A percentile compares a stretch with the other conserved stretches of the same genome.
Conservation (phyloP, 2,113 vertebrate genomes). For the Fulica atra region DNA sequence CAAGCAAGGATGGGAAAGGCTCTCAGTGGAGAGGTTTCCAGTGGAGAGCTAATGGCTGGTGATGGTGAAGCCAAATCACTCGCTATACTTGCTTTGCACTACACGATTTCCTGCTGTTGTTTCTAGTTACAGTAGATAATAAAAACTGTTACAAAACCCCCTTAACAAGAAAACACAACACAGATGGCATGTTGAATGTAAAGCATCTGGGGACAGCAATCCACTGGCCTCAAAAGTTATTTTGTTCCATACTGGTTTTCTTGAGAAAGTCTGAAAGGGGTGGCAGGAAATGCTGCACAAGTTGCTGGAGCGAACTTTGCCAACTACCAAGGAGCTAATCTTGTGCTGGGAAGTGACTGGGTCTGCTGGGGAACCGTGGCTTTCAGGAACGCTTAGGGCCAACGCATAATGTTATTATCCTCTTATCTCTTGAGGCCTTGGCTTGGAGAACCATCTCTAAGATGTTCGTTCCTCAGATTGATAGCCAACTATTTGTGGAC, state of each 20-base stretch:
- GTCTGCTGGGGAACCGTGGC: background rate
- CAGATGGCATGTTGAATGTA: conserved; percentile 67
- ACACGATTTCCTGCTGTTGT: conserved; percentile 69
- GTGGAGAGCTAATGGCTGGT: conserved; percentile 57
- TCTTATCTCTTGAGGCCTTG: conserved; percentile 12
- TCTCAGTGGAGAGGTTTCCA: conserved; percentile 54
- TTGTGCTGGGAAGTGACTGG: background rate
- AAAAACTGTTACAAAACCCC: conserved; percentile 71
- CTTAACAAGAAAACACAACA: conserved; percentile 77
- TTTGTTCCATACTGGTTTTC: conserved; percentile 43
- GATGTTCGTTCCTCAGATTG: background rate
- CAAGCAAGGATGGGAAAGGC: background rate
- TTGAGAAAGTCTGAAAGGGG: conserved; percentile 41
- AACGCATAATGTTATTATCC: background rate
- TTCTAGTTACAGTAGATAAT: conserved; percentile 73
- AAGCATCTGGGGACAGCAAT: conserved; percentile 70
- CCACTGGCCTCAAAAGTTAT: conserved; percentile 37
- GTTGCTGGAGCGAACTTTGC: conserved; percentile 41
- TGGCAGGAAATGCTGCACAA: background rate
- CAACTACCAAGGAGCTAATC: conserved; percentile 4
- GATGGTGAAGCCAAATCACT: conserved; percentile 64
- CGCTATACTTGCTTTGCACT: conserved; percentile 47
- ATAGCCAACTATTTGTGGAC: background rate
- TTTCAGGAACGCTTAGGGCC: background rate
- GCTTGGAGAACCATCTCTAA: background rate